These are phyloP conservation scores for Huso huso DNA, from an alignment of 2,797 vertebrate species.

Conservation along the genomic window DNA sequence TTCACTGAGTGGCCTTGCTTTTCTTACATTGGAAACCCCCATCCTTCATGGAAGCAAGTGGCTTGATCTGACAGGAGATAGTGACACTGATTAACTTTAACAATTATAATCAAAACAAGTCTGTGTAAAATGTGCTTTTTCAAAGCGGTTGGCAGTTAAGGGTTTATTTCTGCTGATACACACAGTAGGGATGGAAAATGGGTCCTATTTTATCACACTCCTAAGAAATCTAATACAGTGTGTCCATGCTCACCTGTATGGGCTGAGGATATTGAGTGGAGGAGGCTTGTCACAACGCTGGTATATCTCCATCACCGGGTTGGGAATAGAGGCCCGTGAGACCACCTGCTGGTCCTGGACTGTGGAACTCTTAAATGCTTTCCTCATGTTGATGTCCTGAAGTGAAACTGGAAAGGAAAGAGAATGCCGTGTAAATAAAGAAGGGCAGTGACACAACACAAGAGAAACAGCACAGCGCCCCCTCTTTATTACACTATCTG, in stretches of 20 bases:
- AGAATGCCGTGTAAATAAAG: neutral
- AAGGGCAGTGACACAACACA: too few relatives aligned
- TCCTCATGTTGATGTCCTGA: constrained; percentile 84
- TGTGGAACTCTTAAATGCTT: constrained; percentile 76
- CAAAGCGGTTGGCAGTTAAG: too few relatives aligned
- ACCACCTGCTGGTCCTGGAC: constrained; percentile 83
- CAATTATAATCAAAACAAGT: too few relatives aligned
- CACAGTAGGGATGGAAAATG: neutral
- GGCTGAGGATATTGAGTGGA: constrained; percentile 66
- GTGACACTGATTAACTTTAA: neutral
- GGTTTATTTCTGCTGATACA: neutral
- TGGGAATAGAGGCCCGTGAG: constrained; percentile 67
- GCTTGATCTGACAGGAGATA: neutral
- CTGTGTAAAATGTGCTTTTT: too few relatives aligned
- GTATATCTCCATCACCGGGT: constrained; percentile 72
- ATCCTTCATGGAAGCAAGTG: too few relatives aligned
- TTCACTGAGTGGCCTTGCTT: too few relatives aligned
- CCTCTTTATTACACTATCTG: too few relatives aligned
- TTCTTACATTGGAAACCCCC: too few relatives aligned
- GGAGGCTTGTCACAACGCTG: constrained; percentile 71
- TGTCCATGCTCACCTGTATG: constrained; percentile 62
- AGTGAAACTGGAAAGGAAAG: constrained; percentile 65
- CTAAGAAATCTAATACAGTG: neutral
- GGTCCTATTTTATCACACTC: neutral
- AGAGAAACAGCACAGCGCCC: too few relatives aligned